Conservation (phyloP, 2,888 invertebrate species). For the Acronicta psi region DNA sequence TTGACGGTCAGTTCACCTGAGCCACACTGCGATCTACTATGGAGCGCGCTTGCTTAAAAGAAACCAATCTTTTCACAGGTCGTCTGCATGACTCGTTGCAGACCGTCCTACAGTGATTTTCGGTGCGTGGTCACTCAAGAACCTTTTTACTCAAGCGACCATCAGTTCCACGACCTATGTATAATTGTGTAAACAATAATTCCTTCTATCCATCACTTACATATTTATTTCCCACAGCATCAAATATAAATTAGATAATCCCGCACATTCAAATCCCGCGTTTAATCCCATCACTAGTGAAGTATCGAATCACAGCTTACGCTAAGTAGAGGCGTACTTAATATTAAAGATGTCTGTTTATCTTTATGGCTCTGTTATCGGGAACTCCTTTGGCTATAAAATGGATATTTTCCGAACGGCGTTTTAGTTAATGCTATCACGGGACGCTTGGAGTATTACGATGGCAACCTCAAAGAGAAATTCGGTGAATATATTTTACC, state of each 20-base stretch:
- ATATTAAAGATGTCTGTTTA: slow-evolving; percentile 52
- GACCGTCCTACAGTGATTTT: no score
- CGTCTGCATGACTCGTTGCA: no score
- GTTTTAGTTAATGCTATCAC: slow-evolving; percentile 15
- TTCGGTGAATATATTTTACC: slow-evolving; percentile 2
- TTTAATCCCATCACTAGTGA: slow-evolving; percentile 34
- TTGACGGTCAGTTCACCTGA: no score
- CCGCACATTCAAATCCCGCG: slow-evolving; percentile 22
- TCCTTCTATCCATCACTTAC: no score
- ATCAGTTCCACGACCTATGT: no score
- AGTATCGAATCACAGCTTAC: slow-evolving; percentile 44
- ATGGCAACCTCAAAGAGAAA: slow-evolving; percentile 1
- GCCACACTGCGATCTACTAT: no score
- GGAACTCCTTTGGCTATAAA: slow-evolving; percentile 28
- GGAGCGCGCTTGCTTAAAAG: no score
- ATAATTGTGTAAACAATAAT: no score
- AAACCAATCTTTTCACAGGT: no score
- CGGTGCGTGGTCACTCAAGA: no score
- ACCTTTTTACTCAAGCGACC: no score
- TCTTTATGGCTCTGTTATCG: slow-evolving; percentile 51
- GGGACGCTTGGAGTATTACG: slow-evolving; percentile 7
- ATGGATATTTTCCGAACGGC: slow-evolving; percentile 27
- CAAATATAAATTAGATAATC: slow-evolving; percentile 9
- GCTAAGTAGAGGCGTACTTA: slow-evolving; percentile 41
- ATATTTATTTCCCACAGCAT: no score